phyloP scores from a whole-genome alignment of 2,888 invertebrate genomes.

The Eilema depressum region DNA sequence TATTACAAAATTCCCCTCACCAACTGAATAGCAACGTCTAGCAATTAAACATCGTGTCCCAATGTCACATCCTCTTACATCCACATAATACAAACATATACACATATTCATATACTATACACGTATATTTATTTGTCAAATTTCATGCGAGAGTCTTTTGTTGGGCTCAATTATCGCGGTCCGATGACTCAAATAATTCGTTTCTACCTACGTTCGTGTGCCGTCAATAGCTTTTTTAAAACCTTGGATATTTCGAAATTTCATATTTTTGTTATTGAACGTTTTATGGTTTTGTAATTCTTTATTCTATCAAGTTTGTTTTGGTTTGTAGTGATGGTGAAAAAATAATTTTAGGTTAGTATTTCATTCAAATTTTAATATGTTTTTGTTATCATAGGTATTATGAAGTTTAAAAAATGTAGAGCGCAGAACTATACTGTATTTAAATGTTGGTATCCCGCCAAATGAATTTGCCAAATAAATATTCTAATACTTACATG shows the following conservation, averaged over 20 bases:
- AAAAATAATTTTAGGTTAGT: neutral
- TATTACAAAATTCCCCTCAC: neutral
- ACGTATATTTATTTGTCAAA: constrained; percentile 53
- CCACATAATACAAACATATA: too few relatives aligned
- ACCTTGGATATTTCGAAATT: constrained; percentile 47
- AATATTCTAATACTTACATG: too few relatives aligned
- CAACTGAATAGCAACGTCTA: constrained; percentile 21
- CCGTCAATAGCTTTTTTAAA: constrained; percentile 48
- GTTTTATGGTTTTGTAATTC: constrained; percentile 42
- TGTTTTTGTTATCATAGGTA: neutral
- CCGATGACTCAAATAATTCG: constrained; percentile 46
- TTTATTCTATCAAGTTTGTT: constrained; percentile 14
- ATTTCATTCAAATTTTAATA: neutral
- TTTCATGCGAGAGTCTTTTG: constrained; percentile 47
- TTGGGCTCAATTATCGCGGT: constrained; percentile 47
- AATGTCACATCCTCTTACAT: constrained; percentile 35
- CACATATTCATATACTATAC: neutral
- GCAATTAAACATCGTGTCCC: constrained; percentile 46
- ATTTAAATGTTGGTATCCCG: too few relatives aligned
- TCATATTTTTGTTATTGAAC: constrained; percentile 28
- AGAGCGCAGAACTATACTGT: too few relatives aligned
- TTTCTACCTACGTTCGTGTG: constrained; percentile 28
- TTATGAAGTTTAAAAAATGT: too few relatives aligned
- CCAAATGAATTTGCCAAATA: too few relatives aligned
- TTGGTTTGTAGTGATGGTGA: constrained; percentile 11